Percentiles rank a stretch among this genome's conserved stretches.
These are phyloP conservation scores for Phasia obesa DNA, from an alignment of 2,888 invertebrate species.

Conservation along the genomic window DNA sequence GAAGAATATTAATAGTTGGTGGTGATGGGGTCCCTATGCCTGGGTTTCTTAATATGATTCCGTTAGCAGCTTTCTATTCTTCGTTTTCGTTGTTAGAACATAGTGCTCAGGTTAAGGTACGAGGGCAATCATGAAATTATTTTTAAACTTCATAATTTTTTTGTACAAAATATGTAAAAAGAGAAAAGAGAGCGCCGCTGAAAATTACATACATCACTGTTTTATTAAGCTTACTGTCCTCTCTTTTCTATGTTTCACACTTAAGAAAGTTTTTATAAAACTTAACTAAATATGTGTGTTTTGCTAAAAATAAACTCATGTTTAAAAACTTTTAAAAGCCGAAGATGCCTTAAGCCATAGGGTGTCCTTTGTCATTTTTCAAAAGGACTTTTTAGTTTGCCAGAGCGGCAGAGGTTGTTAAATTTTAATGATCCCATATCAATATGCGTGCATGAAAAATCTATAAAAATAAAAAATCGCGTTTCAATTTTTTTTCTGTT, in stretches of 20 bases:
- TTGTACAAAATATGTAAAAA: too few relatives aligned
- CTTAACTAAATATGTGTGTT: too few relatives aligned
- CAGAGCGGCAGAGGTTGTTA: slow-evolving; percentile 73
- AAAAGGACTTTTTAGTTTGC: slow-evolving; percentile 7
- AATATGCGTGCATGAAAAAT: slow-evolving; percentile 76
- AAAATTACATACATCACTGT: too few relatives aligned
- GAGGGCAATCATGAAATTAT: background rate
- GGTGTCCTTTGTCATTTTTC: background rate
- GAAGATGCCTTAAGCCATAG: background rate
- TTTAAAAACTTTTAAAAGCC: too few relatives aligned
- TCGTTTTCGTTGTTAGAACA: background rate
- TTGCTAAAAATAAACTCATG: too few relatives aligned
- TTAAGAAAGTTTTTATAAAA: too few relatives aligned
- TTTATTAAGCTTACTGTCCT: too few relatives aligned
- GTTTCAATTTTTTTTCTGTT: slow-evolving; percentile 55
- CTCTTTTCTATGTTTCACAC: too few relatives aligned
- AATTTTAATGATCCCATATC: slow-evolving; percentile 80
- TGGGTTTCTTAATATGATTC: slow-evolving; percentile 4
- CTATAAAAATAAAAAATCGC: slow-evolving; percentile 77
- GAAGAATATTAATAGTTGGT: slow-evolving; percentile 44
- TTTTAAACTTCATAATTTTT: too few relatives aligned
- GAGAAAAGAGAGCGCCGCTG: too few relatives aligned
- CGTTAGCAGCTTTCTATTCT: background rate
- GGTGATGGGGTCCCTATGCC: slow-evolving; percentile 35
- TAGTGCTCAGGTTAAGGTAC: background rate